A percentile compares a stretch with the other conserved stretches of the same genome.
These are phyloP conservation scores for Chaenogobius annularis DNA, from an alignment of 2,113 vertebrate species.

Conservation along the genomic window DNA sequence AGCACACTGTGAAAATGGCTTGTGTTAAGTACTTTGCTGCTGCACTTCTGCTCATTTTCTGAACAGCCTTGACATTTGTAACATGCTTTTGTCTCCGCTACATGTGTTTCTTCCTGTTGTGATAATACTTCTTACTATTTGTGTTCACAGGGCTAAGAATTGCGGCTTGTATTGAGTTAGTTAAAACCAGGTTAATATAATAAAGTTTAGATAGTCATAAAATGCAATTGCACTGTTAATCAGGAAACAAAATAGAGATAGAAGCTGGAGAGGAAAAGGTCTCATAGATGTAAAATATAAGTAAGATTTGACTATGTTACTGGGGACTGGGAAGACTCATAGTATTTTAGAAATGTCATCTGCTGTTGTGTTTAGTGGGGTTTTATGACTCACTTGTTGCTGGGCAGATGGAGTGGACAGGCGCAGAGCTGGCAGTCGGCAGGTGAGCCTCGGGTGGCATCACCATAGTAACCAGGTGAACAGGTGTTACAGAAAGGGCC, in stretches of 20 bases:
- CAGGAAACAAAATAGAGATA: too few species aligned
- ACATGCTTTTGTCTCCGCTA: constrained; percentile 30
- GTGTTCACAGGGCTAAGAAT: constrained; percentile 10
- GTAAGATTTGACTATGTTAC: neutral
- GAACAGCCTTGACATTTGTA: constrained; percentile 40
- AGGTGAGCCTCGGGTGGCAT: constrained; percentile 60
- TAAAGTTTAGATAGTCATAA: neutral
- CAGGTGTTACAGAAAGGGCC: constrained; percentile 65
- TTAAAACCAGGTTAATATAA: neutral
- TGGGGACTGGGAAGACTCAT: too few species aligned
- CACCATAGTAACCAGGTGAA: constrained; percentile 64
- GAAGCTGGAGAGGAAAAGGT: too few species aligned
- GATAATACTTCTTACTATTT: constrained; percentile 39
- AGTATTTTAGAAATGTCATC: too few species aligned
- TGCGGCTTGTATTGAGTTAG: neutral
- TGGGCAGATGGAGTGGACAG: constrained; percentile 65
- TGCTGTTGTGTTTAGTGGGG: too few species aligned
- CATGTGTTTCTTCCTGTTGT: constrained; percentile 28
- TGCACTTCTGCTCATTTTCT: constrained; percentile 18
- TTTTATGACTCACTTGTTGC: constrained; percentile 66
- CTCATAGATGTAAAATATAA: neutral
- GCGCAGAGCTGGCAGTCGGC: constrained; percentile 62
- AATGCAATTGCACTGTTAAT: too few species aligned
- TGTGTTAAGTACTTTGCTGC: constrained; percentile 23
- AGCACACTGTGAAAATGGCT: constrained; percentile 10